Percentiles rank a stretch among this genome's conserved stretches.
Evolutionary conservation across 2,113 vertebrate species (phyloP).

Genomic region (Mastomys coucha): DNA sequence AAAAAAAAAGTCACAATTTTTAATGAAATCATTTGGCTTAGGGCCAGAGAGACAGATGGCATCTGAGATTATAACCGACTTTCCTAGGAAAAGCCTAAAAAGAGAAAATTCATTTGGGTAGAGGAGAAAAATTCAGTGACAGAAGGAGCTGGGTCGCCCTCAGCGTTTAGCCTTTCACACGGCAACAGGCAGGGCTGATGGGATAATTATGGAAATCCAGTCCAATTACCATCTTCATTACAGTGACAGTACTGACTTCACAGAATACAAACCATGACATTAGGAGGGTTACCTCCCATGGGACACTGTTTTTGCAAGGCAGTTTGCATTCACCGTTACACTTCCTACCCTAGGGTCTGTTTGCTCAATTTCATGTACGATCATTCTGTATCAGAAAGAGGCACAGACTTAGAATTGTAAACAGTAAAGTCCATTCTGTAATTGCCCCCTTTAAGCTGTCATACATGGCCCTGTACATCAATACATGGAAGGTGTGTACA

Average conservation of each 20-base stretch:
- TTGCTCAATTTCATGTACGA: neutral
- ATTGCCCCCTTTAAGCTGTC: neutral
- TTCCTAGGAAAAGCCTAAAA: slow-evolving; percentile 68
- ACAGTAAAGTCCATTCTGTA: neutral
- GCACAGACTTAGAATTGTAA: neutral
- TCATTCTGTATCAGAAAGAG: neutral
- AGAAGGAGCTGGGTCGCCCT: slow-evolving; percentile 45
- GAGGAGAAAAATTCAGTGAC: slow-evolving; percentile 34
- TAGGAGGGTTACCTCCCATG: neutral
- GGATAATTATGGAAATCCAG: slow-evolving; percentile 3
- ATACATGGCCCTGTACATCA: neutral
- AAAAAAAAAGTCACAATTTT: slow-evolving; percentile 52
- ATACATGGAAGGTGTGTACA: neutral
- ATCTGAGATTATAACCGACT: slow-evolving; percentile 73
- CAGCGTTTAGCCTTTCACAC: slow-evolving; percentile 4
- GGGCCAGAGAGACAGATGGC: slow-evolving; percentile 83
- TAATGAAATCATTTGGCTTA: slow-evolving; percentile 78
- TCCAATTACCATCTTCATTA: slow-evolving; percentile 42
- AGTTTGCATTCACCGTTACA: neutral
- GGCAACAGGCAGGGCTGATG: slow-evolving; percentile 31
- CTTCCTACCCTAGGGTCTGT: neutral
- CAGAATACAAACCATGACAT: neutral
- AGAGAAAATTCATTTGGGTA: slow-evolving; percentile 63
- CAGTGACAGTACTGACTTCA: neutral
- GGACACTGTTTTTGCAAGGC: neutral